A percentile compares a stretch with the other conserved stretches of the same genome.
Conservation (phyloP, 2,113 vertebrate genomes). For the Phalacrocorax pelagicus region DNA sequence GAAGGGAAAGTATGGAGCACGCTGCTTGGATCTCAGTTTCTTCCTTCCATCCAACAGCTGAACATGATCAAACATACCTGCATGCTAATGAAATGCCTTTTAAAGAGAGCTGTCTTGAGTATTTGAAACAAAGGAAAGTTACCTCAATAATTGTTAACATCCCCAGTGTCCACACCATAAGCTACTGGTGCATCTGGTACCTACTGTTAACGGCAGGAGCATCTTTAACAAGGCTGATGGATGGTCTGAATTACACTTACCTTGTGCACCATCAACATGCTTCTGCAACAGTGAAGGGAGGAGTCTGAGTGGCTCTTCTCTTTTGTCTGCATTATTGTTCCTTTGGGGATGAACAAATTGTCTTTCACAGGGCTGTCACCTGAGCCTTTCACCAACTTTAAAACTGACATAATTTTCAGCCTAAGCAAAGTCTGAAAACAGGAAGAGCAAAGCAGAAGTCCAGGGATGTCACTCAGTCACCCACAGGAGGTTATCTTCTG, state of each 20-base stretch:
- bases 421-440: not conserved
- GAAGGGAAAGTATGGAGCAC: not conserved
- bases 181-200: not conserved
- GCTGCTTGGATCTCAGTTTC: not conserved
- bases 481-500: not conserved
- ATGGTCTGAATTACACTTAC: not conserved
- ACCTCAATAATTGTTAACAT: not conserved
- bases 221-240: not conserved
- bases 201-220: not conserved
- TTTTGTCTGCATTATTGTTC: not conserved
- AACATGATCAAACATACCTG: not conserved
- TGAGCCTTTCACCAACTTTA: not conserved
- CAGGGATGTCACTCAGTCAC: not conserved
- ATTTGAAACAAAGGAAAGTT: not conserved
- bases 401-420: not conserved
- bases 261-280: not conserved
- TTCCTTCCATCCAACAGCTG: not conserved
- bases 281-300: not conserved
- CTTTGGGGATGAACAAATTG: not conserved
- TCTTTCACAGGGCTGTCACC: not conserved
- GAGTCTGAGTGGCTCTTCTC: not conserved
- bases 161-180: not conserved
- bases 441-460: constrained; percentile 10
- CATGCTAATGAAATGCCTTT: not conserved
- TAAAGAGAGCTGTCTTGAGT: not conserved